These are phyloP conservation scores for Trogon surrucura DNA, from an alignment of 2,113 vertebrate genomes.

Conservation along the genomic window DNA sequence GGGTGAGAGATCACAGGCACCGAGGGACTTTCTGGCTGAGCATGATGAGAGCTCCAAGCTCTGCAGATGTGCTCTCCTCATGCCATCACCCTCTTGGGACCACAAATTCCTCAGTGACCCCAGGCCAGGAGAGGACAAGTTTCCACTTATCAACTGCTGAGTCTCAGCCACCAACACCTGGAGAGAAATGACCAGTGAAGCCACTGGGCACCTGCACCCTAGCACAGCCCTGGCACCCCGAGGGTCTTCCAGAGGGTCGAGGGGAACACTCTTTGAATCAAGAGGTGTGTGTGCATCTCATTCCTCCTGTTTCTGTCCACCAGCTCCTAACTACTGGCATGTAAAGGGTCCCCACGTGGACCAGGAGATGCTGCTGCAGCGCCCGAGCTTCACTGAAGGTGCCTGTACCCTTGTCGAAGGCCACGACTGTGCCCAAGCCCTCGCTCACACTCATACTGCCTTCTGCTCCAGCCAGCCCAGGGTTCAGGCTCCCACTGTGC, in stretches of 20 bases:
- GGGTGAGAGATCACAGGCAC: background rate
- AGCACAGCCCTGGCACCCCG: rapidly evolving
- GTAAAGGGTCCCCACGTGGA: background rate
- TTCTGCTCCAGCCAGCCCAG: background rate
- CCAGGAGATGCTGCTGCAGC: background rate
- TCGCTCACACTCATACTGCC: background rate
- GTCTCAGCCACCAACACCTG: background rate
- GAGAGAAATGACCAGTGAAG: background rate
- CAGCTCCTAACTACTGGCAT: background rate
- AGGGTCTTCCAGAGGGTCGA: background rate
- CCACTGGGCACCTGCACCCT: background rate
- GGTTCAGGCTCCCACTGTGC: background rate
- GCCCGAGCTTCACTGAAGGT: background rate
- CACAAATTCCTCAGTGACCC: background rate
- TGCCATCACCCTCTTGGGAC: rapidly evolving
- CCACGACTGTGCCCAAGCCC: background rate
- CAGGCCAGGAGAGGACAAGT: background rate
- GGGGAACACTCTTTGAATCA: background rate
- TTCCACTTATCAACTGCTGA: background rate
- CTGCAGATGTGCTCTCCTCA: background rate
- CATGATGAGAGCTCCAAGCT: background rate
- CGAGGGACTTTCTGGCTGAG: background rate
- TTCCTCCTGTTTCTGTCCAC: background rate
- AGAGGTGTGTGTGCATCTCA: background rate
- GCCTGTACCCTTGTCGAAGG: background rate